A percentile compares a stretch with the other conserved stretches of the same genome.
These are phyloP conservation scores for Mystacides longicornis DNA, from an alignment of 2,888 invertebrate genomes.

Conservation along the genomic window DNA sequence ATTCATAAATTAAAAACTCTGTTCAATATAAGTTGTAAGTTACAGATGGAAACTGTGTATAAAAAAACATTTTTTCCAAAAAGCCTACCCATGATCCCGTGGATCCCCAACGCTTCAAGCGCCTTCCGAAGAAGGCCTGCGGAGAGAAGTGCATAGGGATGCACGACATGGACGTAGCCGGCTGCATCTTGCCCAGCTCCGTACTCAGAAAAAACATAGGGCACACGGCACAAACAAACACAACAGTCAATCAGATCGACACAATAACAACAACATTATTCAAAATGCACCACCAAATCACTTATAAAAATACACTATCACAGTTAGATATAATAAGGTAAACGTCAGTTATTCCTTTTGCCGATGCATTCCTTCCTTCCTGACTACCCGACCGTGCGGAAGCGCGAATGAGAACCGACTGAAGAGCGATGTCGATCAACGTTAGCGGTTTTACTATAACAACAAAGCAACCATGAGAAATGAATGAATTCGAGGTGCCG, in stretches of 20 bases:
- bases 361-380: no score
- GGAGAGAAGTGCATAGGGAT: conserved; percentile 45
- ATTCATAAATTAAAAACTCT: no score
- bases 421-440: no score
- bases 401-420: no score
- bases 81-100: conserved; percentile 64
- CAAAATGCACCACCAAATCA: background rate
- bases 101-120: conserved; percentile 64
- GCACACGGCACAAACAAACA: background rate
- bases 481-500: no score
- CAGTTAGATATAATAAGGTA: no score
- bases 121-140: conserved; percentile 53
- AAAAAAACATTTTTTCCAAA: no score
- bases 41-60: background rate
- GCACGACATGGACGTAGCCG: conserved; percentile 45
- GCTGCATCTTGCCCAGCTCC: conserved; percentile 20
- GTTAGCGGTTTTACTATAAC: no score
- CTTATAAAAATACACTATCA: background rate
- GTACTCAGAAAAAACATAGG: background rate
- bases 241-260: background rate
- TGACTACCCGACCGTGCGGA: no score
- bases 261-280: background rate
- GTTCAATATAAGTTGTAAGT: background rate
- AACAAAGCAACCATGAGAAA: no score
- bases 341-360: no score